These are phyloP conservation scores for Halichondria panicea DNA, from an alignment of 37 sponge, comb jelly and placozoan species.

Conservation along the genomic window DNA sequence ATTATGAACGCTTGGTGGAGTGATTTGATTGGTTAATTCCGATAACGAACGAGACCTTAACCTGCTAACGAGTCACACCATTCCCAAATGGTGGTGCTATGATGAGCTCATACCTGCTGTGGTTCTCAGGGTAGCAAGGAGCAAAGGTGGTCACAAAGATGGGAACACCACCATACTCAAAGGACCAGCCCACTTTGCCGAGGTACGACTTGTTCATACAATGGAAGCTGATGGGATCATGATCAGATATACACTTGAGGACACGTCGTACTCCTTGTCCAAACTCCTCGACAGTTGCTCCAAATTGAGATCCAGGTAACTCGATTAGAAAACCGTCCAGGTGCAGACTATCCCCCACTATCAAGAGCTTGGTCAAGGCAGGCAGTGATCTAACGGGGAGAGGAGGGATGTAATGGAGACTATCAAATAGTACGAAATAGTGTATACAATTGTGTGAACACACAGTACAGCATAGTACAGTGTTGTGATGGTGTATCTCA, in stretches of 20 bases:
- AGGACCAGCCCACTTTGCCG: constrained; percentile 67
- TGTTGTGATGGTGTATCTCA: too few species aligned
- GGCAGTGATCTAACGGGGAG: constrained; percentile 59
- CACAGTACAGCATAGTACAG: too few species aligned
- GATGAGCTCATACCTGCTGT: constrained; percentile 61
- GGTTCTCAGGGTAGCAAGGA: constrained; percentile 78
- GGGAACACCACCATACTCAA: constrained; percentile 48
- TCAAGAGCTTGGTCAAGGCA: constrained; percentile 67
- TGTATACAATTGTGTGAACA: too few species aligned
- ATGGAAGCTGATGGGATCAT: constrained; percentile 65
- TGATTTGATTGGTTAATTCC: too few species aligned
- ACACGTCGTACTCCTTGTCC: constrained; percentile 67
- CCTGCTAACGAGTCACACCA: too few species aligned
- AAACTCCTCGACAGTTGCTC: constrained; percentile 52
- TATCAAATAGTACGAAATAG: too few species aligned
- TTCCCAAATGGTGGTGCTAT: too few species aligned
- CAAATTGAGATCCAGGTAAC: constrained; percentile 66
- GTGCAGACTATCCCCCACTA: constrained; percentile 39
- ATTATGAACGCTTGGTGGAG: too few species aligned
- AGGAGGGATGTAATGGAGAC: background rate
- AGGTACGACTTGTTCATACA: constrained; percentile 84
- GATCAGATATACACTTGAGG: constrained; percentile 66
- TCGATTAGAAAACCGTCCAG: constrained; percentile 87
- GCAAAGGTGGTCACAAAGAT: constrained; percentile 88
- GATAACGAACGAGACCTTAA: too few species aligned